These are phyloP conservation scores for Polietes domitor DNA, from an alignment of 2,888 invertebrate species.

Conservation along the genomic window DNA sequence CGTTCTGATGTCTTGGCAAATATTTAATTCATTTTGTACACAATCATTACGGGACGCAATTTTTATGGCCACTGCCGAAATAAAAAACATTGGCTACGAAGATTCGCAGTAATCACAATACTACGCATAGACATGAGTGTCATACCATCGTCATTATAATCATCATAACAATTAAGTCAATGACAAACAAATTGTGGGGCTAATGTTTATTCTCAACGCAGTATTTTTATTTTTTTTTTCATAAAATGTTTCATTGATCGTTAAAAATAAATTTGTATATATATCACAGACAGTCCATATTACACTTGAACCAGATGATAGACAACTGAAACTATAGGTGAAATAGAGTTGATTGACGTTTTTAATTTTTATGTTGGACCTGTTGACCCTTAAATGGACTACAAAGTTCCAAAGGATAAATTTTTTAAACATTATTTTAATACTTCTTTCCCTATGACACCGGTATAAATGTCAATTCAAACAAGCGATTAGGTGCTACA, in stretches of 20 bases:
- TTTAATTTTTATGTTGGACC: no score
- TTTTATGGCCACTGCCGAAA: not conserved
- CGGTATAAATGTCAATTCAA: no score
- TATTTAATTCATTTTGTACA: not conserved
- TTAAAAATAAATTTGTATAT: no score
- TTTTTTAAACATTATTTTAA: no score
- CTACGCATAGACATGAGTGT: not conserved
- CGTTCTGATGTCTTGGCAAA: not conserved
- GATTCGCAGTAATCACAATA: not conserved
- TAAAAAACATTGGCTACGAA: not conserved
- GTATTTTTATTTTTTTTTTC: not conserved
- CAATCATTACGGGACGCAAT: not conserved
- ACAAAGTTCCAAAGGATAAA: no score
- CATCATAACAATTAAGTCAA: conserved; percentile 67
- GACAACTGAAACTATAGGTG: no score
- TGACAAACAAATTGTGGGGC: conserved; percentile 65
- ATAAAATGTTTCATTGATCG: not conserved
- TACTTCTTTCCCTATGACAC: no score
- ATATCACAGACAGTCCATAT: no score
- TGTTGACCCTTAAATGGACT: no score
- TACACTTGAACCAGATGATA: no score
- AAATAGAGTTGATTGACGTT: no score
- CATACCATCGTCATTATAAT: conserved; percentile 41
- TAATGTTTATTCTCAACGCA: conserved; percentile 59
- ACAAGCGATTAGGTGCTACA: no score